Evolutionary conservation across 2,113 vertebrate species (phyloP).

Genomic region (Oceanodroma tethys): DNA sequence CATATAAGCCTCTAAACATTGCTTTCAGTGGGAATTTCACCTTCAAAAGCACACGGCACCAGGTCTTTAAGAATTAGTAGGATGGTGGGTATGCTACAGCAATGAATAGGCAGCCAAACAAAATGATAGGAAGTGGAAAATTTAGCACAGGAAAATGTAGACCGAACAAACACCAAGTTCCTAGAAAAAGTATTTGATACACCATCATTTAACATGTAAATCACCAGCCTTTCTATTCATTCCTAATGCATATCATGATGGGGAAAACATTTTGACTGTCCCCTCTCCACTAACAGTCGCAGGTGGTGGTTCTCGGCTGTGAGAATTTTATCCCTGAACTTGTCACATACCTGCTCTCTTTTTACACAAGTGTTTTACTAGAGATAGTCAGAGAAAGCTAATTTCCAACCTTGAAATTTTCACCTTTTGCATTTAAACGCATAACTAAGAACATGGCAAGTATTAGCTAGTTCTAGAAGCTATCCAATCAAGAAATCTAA

Average conservation of each 20-base stretch:
- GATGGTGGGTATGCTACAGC: accelerated
- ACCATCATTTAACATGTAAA: background rate
- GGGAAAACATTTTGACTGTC: background rate
- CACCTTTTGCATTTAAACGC: background rate
- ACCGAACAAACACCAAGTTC: background rate
- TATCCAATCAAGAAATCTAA: background rate
- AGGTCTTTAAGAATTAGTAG: background rate
- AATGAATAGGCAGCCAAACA: background rate
- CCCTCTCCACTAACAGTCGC: background rate
- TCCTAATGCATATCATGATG: background rate
- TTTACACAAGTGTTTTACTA: background rate
- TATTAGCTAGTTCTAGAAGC: background rate
- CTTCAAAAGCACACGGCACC: background rate
- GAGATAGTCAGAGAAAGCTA: background rate
- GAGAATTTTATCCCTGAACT: no score
- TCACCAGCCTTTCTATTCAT: background rate
- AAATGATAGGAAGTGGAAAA: background rate
- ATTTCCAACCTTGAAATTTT: background rate
- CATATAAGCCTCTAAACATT: background rate
- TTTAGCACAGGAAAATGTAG: background rate
- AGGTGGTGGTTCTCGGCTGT: background rate
- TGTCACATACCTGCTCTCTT: background rate
- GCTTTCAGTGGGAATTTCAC: background rate
- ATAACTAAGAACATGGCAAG: background rate
- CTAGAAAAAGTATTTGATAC: background rate